phyloP scores from a whole-genome alignment of 1,140 invertebrate species.

The Branchinecta lindahli region DNA sequence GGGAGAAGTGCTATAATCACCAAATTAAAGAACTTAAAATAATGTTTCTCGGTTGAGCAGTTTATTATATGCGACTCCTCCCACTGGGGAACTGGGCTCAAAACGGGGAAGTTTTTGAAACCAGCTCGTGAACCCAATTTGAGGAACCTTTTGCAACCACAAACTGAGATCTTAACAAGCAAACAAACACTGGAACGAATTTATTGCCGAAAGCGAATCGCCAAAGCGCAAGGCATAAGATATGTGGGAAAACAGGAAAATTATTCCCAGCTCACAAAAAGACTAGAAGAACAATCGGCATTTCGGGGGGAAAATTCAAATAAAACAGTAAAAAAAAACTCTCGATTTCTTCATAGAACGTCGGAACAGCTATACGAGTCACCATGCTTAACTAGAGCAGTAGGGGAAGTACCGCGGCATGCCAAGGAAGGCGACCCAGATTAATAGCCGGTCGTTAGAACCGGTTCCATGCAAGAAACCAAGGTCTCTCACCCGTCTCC shows the following conservation, averaged over 20 bases:
- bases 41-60: neutral
- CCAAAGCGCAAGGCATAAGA: neutral
- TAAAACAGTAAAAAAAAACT: neutral
- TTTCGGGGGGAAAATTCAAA: neutral
- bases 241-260: constrained; percentile 7
- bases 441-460: too few species aligned
- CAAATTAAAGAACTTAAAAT: neutral
- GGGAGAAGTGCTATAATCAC: too few species aligned
- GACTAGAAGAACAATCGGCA: neutral
- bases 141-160: neutral
- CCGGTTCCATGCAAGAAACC: too few species aligned
- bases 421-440: too few species aligned
- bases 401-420: too few species aligned
- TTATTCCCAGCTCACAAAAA: neutral
- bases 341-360: neutral
- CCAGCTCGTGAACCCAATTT: neutral
- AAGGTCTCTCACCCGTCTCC: too few species aligned
- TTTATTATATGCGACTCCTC: neutral
- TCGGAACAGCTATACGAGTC: neutral
- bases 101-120: neutral
- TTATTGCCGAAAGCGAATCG: constrained; percentile 8
- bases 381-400: neutral
- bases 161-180: neutral
- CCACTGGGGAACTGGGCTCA: neutral
- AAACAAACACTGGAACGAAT: neutral